Base-by-base conservation (phyloP, 2,888 invertebrate species). In the Phaedon cochleariae region DNA sequence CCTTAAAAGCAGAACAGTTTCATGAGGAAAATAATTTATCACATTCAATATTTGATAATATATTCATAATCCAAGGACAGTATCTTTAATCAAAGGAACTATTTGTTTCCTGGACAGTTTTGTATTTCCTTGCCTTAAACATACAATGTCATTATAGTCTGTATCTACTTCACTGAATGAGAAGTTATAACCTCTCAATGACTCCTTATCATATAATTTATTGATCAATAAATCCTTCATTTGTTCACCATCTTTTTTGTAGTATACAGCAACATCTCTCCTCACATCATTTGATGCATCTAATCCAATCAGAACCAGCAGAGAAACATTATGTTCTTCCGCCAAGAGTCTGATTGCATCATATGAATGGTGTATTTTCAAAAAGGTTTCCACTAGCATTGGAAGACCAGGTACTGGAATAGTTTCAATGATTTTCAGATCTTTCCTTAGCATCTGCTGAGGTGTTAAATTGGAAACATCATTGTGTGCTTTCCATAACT, bases 371-470 rank as follows among this genome's bases (percentile, higher is more conserved):
- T 84, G 79, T 59, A 85, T 81, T 60, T 82, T 77, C 0, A 90
- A 80, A 77, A 87, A 90, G 51, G 87, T 85, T 86, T 88, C 84
- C 2, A 90, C 87, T 1, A 90, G 80, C 77, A 91, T 86, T 0
- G 92, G 90, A 15, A 93, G 80, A 76, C 86, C 85, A 0, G 85
- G 87, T 10, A 85, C 82, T 20, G 85, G 76, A 0, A 86, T 80
- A 31, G 86, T 85, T 2, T 85, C 85, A 0, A 91, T 79, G 0
- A 90, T 77, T 85, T 96, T 96, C 55, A 91, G 83, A 78, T 96
- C 96, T 80, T 92, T 93, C 61, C 87, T 85, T 10, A 96, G 81
- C 2, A 96, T 83, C 76, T 95, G 92, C 0, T 85, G 82, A 0
- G 90, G 83, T 0, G 87, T 86, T n/a, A 96, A 82, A 0, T 77